These are phyloP conservation scores for Malacosoma neustria DNA, from an alignment of 2,888 invertebrate genomes.

Conservation along the genomic window DNA sequence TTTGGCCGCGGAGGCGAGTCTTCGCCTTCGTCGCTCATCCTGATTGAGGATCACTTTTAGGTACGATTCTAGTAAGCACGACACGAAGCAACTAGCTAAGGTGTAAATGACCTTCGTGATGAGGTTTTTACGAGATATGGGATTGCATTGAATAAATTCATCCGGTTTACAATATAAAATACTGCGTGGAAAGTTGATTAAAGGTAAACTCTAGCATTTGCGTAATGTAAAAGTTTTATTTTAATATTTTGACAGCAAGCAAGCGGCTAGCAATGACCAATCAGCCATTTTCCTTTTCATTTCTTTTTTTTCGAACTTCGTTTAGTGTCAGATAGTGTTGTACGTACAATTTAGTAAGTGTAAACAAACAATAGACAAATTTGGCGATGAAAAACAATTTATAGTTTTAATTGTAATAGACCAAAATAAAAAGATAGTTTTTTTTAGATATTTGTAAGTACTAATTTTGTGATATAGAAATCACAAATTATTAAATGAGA, in stretches of 20 bases:
- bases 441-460: neutral
- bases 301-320: conserved; percentile 19
- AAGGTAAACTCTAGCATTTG: conserved; percentile 32
- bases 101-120: conserved; percentile 60
- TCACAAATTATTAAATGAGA: too few species aligned
- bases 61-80: conserved; percentile 32
- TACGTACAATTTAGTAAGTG: too few species aligned
- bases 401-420: too few species aligned
- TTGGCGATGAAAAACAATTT: too few species aligned
- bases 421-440: too few species aligned
- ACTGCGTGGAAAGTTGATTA: conserved; percentile 25
- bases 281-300: conserved; percentile 63
- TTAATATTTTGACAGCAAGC: conserved; percentile 70
- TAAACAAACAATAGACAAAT: too few species aligned
- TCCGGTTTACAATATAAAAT: conserved; percentile 32
- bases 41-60: conserved; percentile 13
- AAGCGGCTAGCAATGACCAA: conserved; percentile 62
- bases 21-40: conserved; percentile 61
- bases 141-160: conserved; percentile 31
- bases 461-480: too few species aligned
- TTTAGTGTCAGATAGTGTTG: neutral
- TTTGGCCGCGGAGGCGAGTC: conserved; percentile 46
- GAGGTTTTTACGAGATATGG: conserved; percentile 30
- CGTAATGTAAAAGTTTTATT: conserved; percentile 36
- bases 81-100: conserved; percentile 58